phyloP scores from a whole-genome alignment of 2,888 invertebrate species.

The Leptinotarsa haldemani region DNA sequence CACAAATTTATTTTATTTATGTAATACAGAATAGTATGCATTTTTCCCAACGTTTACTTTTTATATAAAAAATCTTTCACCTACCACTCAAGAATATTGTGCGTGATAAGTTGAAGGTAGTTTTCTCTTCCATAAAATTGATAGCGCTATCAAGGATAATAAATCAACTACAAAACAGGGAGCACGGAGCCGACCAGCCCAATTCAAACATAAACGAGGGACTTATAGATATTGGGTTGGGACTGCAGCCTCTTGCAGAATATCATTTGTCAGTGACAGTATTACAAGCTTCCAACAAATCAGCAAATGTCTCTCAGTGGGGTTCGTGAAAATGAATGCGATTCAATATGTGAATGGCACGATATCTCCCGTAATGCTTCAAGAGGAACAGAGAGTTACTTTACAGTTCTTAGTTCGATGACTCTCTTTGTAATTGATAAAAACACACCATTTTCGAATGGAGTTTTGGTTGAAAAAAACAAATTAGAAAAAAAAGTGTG shows the following conservation, averaged over 20 bases:
- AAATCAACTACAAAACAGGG: background rate
- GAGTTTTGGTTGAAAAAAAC: too few relatives aligned
- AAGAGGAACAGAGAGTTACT: background rate
- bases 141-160: background rate
- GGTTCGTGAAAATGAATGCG: conserved; percentile 11
- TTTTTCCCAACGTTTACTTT: too few relatives aligned
- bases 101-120: too few relatives aligned
- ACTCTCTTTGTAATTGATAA: background rate
- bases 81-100: too few relatives aligned
- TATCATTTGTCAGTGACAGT: conserved; percentile 14
- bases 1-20: too few relatives aligned
- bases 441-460: too few relatives aligned
- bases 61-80: too few relatives aligned
- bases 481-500: too few relatives aligned
- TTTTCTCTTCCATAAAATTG: too few relatives aligned
- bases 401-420: conserved; percentile 37
- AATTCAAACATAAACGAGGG: conserved; percentile 6
- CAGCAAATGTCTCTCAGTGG: conserved; percentile 9
- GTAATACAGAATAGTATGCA: too few relatives aligned
- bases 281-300: conserved; percentile 11
- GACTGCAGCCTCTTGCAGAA: background rate
- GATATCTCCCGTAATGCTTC: background rate
- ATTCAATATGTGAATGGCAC: background rate
- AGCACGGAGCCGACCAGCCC: conserved; percentile 7
- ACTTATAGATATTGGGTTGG: conserved; percentile 18